Evolutionary conservation across 2,797 vertebrate species (phyloP).

Genomic region (Epinephelus awoara): DNA sequence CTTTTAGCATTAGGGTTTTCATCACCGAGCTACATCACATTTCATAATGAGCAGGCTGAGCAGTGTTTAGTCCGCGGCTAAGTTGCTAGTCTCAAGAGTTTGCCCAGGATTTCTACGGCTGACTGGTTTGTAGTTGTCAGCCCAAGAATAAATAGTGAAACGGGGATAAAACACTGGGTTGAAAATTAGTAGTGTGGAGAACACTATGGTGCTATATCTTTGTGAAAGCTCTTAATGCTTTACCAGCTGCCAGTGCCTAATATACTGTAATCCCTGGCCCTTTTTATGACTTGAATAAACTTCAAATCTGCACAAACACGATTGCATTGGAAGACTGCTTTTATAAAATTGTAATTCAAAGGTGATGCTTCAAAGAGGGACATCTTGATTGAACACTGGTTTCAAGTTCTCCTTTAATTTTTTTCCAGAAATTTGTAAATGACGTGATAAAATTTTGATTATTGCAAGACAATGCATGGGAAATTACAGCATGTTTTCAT

Average conservation of each 20-base stretch:
- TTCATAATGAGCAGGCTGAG: conserved; percentile 39
- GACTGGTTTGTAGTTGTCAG: conserved; percentile 37
- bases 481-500: conserved; percentile 25
- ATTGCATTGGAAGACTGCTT: background rate
- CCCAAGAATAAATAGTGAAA: conserved; percentile 34
- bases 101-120: conserved; percentile 17
- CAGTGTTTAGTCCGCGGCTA: conserved; percentile 22
- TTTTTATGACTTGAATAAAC: conserved; percentile 34
- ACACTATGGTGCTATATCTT: conserved; percentile 21
- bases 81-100: conserved; percentile 37
- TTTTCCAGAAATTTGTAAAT: background rate
- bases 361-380: conserved; percentile 11
- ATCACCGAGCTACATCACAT: conserved; percentile 5
- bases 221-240: conserved; percentile 36
- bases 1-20: conserved; percentile 17
- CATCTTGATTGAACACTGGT: background rate
- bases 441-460: background rate
- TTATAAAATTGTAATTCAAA: conserved; percentile 11
- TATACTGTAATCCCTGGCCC: conserved; percentile 27
- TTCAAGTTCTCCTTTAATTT: background rate
- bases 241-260: conserved; percentile 36
- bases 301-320: background rate
- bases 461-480: conserved; percentile 27
- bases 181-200: conserved; percentile 20
- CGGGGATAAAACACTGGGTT: conserved; percentile 20